A percentile compares a stretch with the other conserved stretches of the same genome.
phyloP scores from a whole-genome alignment of 2,888 invertebrate genomes.

The Linnaemya tessellans region DNA sequence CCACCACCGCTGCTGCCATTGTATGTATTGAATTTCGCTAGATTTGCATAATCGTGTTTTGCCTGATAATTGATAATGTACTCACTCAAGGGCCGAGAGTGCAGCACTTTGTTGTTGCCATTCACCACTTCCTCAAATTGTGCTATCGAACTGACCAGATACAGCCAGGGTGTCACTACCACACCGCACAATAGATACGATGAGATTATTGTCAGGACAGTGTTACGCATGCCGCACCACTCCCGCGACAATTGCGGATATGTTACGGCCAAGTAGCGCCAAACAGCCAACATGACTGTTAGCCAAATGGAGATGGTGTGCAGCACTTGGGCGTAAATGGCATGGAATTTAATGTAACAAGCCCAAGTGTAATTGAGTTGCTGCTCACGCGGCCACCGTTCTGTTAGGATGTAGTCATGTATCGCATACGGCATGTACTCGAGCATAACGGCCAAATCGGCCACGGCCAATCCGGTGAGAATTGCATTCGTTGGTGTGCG shows the following conservation, averaged over 20 bases:
- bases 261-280: slow-evolving; percentile 94
- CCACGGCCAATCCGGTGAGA: slow-evolving; percentile 93
- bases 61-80: slow-evolving; percentile 76
- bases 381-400: slow-evolving; percentile 83
- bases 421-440: slow-evolving; percentile 96
- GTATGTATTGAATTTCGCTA: slow-evolving; percentile 45
- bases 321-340: slow-evolving; percentile 93
- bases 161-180: slow-evolving; percentile 87
- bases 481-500: slow-evolving; percentile 95
- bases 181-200: slow-evolving; percentile 93
- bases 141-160: slow-evolving; percentile 89
- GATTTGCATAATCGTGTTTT: slow-evolving; percentile 64
- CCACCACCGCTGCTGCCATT: slow-evolving; percentile 21
- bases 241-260: slow-evolving; percentile 91
- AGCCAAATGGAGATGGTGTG: slow-evolving; percentile 97
- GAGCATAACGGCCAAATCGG: slow-evolving; percentile 96
- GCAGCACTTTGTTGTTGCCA: slow-evolving; percentile 76
- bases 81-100: slow-evolving; percentile 75
- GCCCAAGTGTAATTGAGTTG: slow-evolving; percentile 89
- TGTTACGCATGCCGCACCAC: slow-evolving; percentile 92
- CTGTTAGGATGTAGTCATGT: slow-evolving; percentile 88
- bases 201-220: slow-evolving; percentile 89
- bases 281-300: slow-evolving; percentile 95
- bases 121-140: slow-evolving; percentile 84
- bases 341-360: slow-evolving; percentile 94